phyloP scores from a whole-genome alignment of 2,797 vertebrate genomes.

The Euphonia xanthogaster region DNA sequence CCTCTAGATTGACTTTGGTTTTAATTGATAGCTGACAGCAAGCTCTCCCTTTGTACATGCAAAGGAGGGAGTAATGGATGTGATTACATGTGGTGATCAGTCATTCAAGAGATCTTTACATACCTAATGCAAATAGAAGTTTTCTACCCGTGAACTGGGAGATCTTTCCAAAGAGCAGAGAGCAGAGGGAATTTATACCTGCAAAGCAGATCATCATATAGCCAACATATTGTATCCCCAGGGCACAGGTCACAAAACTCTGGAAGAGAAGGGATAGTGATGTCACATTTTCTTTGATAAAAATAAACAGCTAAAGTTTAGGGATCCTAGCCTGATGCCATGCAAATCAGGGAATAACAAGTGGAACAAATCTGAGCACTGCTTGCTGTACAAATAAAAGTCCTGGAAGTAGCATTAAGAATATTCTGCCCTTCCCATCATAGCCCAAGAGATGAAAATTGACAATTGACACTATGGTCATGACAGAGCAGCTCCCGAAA shows the following conservation, averaged over 20 bases:
- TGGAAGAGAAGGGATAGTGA: constrained; percentile 54
- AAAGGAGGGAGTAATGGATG: background rate
- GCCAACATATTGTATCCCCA: constrained; percentile 90
- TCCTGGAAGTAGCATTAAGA: background rate
- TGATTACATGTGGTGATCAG: background rate
- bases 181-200: constrained; percentile 84
- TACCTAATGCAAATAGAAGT: constrained; percentile 84
- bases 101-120: background rate
- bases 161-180: constrained; percentile 83
- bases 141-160: constrained; percentile 83
- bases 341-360: background rate
- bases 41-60: background rate
- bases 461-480: background rate
- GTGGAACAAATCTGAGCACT: background rate
- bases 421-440: background rate
- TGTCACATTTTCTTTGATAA: background rate
- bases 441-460: background rate
- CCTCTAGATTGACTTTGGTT: background rate
- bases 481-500: background rate
- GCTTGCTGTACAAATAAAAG: background rate
- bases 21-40: background rate
- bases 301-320: background rate
- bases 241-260: constrained; percentile 89
- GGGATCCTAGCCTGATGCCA: background rate
- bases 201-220: constrained; percentile 94